Conservation (phyloP, 1,140 invertebrate species). For the Tetramorium parvispinum region DNA sequence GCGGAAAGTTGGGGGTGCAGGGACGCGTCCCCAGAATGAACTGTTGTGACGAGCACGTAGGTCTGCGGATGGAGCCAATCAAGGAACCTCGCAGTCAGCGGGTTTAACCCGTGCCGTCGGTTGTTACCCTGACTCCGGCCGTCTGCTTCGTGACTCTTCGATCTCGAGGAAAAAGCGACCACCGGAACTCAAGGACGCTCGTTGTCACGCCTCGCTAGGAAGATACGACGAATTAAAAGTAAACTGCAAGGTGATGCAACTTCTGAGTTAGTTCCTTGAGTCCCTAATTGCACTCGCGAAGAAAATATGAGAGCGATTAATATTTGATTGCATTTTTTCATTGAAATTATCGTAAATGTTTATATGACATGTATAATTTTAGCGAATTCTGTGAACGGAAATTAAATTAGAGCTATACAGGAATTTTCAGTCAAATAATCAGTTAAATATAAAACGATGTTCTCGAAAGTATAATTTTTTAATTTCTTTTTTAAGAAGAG, state of each 20-base stretch:
- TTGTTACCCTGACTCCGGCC: constrained; percentile 79
- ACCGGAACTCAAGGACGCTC: constrained; percentile 28
- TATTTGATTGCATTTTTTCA: not conserved
- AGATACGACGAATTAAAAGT: constrained; percentile 56
- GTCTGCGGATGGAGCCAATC: constrained; percentile 85
- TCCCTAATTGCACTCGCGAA: constrained; percentile 1
- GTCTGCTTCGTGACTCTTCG: constrained; percentile 72
- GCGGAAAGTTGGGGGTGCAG: constrained; percentile 3
- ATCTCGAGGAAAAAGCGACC: constrained; percentile 57
- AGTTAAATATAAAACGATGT: not conserved
- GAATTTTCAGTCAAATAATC: not conserved
- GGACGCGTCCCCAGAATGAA: constrained; percentile 67
- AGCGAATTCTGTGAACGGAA: not conserved
- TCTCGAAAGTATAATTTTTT: not conserved
- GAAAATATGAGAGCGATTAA: constrained; percentile 12
- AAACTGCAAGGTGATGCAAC: constrained; percentile 31
- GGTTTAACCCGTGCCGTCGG: constrained; percentile 79
- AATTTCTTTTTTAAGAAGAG: not conserved
- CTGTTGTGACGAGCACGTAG: constrained; percentile 86
- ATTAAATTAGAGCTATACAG: not conserved
- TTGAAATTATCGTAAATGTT: not conserved
- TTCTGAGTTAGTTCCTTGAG: not conserved
- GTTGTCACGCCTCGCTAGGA: constrained; percentile 43
- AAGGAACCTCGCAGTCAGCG: constrained; percentile 84
- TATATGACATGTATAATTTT: not conserved